Evolutionary conservation across 2,888 invertebrate species (phyloP).

Genomic region (Leucophora obtusa): DNA sequence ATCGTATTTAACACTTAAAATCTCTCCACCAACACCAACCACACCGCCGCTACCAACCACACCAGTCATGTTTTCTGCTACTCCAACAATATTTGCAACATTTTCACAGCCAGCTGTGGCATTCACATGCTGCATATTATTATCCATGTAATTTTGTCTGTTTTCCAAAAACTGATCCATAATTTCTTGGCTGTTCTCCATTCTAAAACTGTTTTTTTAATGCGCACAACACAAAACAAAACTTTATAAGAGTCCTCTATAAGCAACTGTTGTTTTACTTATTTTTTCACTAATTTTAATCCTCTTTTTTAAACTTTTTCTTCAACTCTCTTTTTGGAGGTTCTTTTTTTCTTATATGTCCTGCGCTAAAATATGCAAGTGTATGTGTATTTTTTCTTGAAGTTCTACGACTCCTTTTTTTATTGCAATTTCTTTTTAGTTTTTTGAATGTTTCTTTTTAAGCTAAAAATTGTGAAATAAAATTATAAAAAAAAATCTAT

Average conservation of each 20-base stretch:
- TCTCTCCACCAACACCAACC: conserved; percentile 65
- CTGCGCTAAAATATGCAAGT: conserved; percentile 53
- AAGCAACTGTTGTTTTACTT: conserved; percentile 9
- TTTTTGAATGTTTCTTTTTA: conserved; percentile 18
- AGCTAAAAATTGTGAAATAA: conserved; percentile 30
- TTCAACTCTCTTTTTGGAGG: conserved; percentile 32
- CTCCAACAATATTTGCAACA: conserved; percentile 65
- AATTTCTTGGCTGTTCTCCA: conserved; percentile 76
- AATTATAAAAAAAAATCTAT: conserved; percentile 33
- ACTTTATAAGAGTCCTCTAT: conserved; percentile 38
- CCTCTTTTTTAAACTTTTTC: conserved; percentile 28
- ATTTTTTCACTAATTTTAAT: neutral
- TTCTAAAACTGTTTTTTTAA: conserved; percentile 60
- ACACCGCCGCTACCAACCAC: conserved; percentile 68
- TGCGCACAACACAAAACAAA: conserved; percentile 4
- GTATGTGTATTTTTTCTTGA: conserved; percentile 37
- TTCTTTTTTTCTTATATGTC: conserved; percentile 50
- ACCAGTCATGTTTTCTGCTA: conserved; percentile 63
- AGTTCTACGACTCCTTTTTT: conserved; percentile 45
- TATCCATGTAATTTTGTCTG: conserved; percentile 70
- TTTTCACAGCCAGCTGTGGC: conserved; percentile 50
- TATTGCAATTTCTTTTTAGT: conserved; percentile 28
- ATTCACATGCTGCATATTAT: conserved; percentile 67
- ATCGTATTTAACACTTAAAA: conserved; percentile 69
- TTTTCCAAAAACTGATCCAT: conserved; percentile 73